These are phyloP conservation scores for Emydocephalus ijimae DNA, from an alignment of 2,113 vertebrate species.

Conservation along the genomic window DNA sequence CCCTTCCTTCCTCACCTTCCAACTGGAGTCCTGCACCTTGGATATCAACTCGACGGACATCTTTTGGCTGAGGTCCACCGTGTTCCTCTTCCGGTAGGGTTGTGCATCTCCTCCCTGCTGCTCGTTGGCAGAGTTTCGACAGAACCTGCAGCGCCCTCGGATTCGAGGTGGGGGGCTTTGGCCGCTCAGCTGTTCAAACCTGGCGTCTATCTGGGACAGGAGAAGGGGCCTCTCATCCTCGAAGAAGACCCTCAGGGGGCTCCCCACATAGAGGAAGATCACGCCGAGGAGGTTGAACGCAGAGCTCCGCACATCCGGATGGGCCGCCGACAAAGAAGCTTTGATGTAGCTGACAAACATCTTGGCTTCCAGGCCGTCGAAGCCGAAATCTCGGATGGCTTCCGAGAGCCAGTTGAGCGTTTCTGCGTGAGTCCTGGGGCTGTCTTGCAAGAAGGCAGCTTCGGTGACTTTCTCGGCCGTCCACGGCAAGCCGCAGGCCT, in stretches of 20 bases:
- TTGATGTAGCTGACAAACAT: slow-evolving; percentile 86
- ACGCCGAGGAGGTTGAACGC: slow-evolving; percentile 84
- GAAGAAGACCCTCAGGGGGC: slow-evolving; percentile 82
- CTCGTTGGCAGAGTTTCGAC: slow-evolving; percentile 58
- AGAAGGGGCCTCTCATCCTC: slow-evolving; percentile 86
- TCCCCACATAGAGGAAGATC: slow-evolving; percentile 87
- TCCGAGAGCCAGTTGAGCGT: slow-evolving; percentile 76
- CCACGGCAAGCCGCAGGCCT: slow-evolving; percentile 75
- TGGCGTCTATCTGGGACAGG: slow-evolving; percentile 81
- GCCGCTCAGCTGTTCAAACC: slow-evolving; percentile 87
- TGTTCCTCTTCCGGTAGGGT: slow-evolving; percentile 66
- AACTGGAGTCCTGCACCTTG: slow-evolving; percentile 85
- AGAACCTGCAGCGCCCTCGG: slow-evolving; percentile 65
- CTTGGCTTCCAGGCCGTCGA: slow-evolving; percentile 82
- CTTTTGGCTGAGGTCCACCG: slow-evolving; percentile 85
- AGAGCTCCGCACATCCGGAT: slow-evolving; percentile 80
- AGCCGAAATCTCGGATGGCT: slow-evolving; percentile 80
- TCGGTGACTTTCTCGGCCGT: slow-evolving; percentile 76
- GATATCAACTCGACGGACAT: slow-evolving; percentile 80
- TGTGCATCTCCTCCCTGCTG: slow-evolving; percentile 73
- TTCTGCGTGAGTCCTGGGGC: slow-evolving; percentile 80
- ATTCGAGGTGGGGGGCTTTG: slow-evolving; percentile 77
- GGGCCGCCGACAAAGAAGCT: slow-evolving; percentile 80
- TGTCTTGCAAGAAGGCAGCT: slow-evolving; percentile 76
- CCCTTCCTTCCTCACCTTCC: slow-evolving; percentile 87